Conservation (phyloP, 2,888 invertebrate species). For the Tuberolachnus salignus region DNA sequence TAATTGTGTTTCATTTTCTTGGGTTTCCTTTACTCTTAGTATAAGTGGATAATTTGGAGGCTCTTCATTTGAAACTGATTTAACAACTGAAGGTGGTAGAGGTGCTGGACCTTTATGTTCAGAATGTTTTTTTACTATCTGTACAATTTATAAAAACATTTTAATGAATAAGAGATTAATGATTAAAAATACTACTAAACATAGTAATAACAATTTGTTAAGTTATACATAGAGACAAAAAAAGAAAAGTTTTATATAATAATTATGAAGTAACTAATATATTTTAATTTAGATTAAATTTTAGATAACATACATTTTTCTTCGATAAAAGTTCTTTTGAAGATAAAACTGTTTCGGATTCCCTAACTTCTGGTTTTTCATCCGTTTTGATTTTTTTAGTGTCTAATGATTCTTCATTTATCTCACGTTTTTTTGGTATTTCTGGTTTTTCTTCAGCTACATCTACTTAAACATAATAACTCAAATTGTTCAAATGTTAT, state of each 20-base stretch:
- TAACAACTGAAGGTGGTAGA: constrained; percentile 65
- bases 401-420: constrained; percentile 62
- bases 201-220: background rate
- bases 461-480: constrained; percentile 13
- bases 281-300: background rate
- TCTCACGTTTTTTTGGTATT: constrained; percentile 59
- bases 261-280: no score
- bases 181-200: background rate
- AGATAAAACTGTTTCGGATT: constrained; percentile 8
- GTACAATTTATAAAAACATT: background rate
- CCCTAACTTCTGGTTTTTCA: constrained; percentile 13
- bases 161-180: background rate
- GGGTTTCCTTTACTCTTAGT: constrained; percentile 22
- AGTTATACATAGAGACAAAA: background rate
- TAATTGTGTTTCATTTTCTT: constrained; percentile 30
- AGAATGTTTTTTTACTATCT: constrained; percentile 64
- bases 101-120: constrained; percentile 83
- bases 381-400: constrained; percentile 54
- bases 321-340: constrained; percentile 33
- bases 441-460: constrained; percentile 22
- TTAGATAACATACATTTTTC: constrained; percentile 44
- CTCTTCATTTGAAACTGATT: constrained; percentile 25
- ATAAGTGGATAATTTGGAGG: background rate
- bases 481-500: background rate
- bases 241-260: no score